These are phyloP conservation scores for Trimorus sp. DNA, from an alignment of 2,888 invertebrate species.

Conservation along the genomic window DNA sequence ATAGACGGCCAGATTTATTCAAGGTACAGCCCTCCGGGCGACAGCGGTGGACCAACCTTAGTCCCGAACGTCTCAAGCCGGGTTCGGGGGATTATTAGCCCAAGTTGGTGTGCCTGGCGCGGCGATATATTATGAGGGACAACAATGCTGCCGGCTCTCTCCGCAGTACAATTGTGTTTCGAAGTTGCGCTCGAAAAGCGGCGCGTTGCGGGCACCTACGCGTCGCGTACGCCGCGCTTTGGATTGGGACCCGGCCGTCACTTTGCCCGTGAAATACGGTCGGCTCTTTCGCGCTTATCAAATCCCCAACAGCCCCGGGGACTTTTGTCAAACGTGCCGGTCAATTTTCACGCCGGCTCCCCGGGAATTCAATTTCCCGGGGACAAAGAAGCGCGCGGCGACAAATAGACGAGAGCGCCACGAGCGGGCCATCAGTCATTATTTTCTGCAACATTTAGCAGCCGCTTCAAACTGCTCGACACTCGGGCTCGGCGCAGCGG, in stretches of 20 bases:
- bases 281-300: conserved; percentile 19
- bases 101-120: conserved; percentile 72
- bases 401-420: neutral
- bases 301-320: conserved; percentile 4
- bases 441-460: conserved; percentile 81
- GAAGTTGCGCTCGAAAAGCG: conserved; percentile 70
- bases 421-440: conserved; percentile 78
- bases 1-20: conserved; percentile 41
- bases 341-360: conserved; percentile 1
- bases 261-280: conserved; percentile 37
- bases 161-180: conserved; percentile 71
- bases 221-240: conserved; percentile 30
- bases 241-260: conserved; percentile 23
- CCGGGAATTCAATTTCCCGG: conserved; percentile 22
- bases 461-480: conserved; percentile 80
- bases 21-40: conserved; percentile 27
- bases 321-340: neutral
- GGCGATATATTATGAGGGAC: conserved; percentile 74
- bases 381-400: conserved; percentile 7
- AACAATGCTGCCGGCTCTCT: conserved; percentile 72
- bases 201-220: conserved; percentile 58
- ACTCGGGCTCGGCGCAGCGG: conserved; percentile 75
- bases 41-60: conserved; percentile 65
- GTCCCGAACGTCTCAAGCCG: conserved; percentile 66
- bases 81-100: conserved; percentile 74